A percentile compares a stretch with the other conserved stretches of the same genome.
These are phyloP conservation scores for Semibalanus balanoides DNA, from an alignment of 1,140 invertebrate genomes.

Conservation along the genomic window DNA sequence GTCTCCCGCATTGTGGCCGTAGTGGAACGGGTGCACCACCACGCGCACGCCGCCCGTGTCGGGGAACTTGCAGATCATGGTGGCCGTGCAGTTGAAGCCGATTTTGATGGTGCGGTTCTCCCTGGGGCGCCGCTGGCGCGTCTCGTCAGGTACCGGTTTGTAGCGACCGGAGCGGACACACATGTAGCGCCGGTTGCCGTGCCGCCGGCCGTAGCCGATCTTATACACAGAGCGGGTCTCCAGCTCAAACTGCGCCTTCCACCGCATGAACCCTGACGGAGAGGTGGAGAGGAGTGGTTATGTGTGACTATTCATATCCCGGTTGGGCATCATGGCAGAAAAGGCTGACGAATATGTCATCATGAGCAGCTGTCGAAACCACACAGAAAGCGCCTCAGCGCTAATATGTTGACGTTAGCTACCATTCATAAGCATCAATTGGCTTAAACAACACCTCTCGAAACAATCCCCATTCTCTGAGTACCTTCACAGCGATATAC, in stretches of 20 bases:
- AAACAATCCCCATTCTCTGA: too few relatives aligned
- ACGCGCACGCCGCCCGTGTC: not conserved
- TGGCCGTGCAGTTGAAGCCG: not conserved
- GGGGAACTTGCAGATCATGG: not conserved
- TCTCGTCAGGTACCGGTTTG: not conserved
- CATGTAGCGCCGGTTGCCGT: not conserved
- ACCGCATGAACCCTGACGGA: not conserved
- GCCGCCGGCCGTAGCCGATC: not conserved
- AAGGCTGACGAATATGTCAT: too few relatives aligned
- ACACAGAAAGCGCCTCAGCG: too few relatives aligned
- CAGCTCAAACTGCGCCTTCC: not conserved
- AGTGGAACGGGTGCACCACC: not conserved
- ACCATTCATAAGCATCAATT: too few relatives aligned
- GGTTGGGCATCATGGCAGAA: too few relatives aligned
- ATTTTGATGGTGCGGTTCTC: not conserved
- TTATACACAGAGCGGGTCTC: not conserved
- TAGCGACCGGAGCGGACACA: not conserved
- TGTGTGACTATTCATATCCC: too few relatives aligned
- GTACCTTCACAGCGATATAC: too few relatives aligned
- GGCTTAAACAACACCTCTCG: too few relatives aligned
- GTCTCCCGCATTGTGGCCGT: not conserved
- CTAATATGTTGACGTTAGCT: too few relatives aligned
- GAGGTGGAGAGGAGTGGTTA: not conserved
- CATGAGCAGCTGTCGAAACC: too few relatives aligned
- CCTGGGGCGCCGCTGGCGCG: not conserved